Percentiles rank a stretch among this genome's conserved stretches.
Conservation (phyloP, 2,888 invertebrate genomes). For the Brassicogethes aeneus region DNA sequence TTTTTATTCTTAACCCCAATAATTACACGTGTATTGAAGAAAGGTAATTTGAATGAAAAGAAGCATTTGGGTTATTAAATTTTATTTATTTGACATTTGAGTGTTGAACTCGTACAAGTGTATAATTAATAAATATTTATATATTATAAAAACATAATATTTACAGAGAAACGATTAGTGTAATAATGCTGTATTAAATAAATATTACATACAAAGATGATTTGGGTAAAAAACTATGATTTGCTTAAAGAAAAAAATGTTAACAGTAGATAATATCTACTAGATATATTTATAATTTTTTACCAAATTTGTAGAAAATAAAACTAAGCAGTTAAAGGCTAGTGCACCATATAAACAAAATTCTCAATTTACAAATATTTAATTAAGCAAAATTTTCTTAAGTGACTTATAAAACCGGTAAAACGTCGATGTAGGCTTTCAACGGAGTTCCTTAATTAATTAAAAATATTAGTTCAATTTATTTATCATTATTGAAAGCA, state of each 20-base stretch:
- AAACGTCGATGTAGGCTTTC: slow-evolving; percentile 13
- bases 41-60: too few relatives aligned
- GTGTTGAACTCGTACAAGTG: slow-evolving; percentile 30
- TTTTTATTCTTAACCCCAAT: too few relatives aligned
- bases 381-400: slow-evolving; percentile 26
- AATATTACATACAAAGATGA: slow-evolving; percentile 21
- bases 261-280: too few relatives aligned
- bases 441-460: slow-evolving; percentile 9
- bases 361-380: slow-evolving; percentile 26
- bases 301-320: slow-evolving; percentile 19
- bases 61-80: slow-evolving; percentile 29
- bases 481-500: slow-evolving; percentile 11
- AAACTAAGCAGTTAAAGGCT: slow-evolving; percentile 22
- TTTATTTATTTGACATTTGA: slow-evolving; percentile 34
- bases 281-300: too few relatives aligned
- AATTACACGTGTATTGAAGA: too few relatives aligned
- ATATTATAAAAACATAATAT: slow-evolving; percentile 43
- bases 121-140: slow-evolving; percentile 40
- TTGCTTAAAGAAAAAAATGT: too few relatives aligned
- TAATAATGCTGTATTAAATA: slow-evolving; percentile 27
- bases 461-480: slow-evolving; percentile 7
- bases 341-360: slow-evolving; percentile 26
- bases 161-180: slow-evolving; percentile 38
- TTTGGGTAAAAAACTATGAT: slow-evolving; percentile 21
- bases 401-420: slow-evolving; percentile 22